These are phyloP conservation scores for Semotilus atromaculatus DNA, from an alignment of 2,797 vertebrate genomes.

Conservation along the genomic window DNA sequence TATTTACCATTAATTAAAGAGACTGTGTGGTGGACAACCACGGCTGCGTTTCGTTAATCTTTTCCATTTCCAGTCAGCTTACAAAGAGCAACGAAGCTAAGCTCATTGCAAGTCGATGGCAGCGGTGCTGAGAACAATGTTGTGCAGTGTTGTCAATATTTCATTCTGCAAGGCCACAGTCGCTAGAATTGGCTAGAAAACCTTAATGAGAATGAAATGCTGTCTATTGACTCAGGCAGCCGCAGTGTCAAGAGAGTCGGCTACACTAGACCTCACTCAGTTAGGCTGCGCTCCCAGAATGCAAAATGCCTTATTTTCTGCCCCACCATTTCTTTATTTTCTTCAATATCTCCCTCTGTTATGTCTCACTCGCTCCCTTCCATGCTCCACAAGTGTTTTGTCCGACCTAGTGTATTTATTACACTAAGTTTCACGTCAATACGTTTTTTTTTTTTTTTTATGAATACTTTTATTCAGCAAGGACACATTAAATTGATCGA, in stretches of 20 bases:
- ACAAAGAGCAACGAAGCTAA: slow-evolving; percentile 35
- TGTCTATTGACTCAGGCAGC: slow-evolving; percentile 58
- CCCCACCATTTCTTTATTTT: slow-evolving; percentile 25
- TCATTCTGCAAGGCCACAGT: slow-evolving; percentile 57
- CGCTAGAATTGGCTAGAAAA: slow-evolving; percentile 57
- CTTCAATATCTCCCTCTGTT: neutral
- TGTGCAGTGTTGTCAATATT: slow-evolving; percentile 55
- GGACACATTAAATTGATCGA: neutral
- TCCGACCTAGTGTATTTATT: neutral
- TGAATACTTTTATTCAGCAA: neutral
- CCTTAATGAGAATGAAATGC: slow-evolving; percentile 64
- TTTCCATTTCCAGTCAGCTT: slow-evolving; percentile 34
- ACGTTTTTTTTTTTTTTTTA: neutral
- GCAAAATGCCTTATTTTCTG: slow-evolving; percentile 48
- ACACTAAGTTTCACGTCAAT: neutral
- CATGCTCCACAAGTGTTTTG: neutral
- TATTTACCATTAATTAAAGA: slow-evolving; percentile 31
- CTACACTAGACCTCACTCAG: slow-evolving; percentile 55
- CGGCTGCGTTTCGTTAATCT: neutral
- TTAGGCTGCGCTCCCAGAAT: slow-evolving; percentile 55
- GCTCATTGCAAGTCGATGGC: slow-evolving; percentile 51
- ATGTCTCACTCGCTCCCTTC: slow-evolving; percentile 1
- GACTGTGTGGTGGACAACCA: neutral
- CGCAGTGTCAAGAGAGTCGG: slow-evolving; percentile 58
- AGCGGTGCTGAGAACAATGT: slow-evolving; percentile 32